A percentile compares a stretch with the other conserved stretches of the same genome.
Conservation (phyloP, 2,113 vertebrate species). For the Pelusios castaneus region DNA sequence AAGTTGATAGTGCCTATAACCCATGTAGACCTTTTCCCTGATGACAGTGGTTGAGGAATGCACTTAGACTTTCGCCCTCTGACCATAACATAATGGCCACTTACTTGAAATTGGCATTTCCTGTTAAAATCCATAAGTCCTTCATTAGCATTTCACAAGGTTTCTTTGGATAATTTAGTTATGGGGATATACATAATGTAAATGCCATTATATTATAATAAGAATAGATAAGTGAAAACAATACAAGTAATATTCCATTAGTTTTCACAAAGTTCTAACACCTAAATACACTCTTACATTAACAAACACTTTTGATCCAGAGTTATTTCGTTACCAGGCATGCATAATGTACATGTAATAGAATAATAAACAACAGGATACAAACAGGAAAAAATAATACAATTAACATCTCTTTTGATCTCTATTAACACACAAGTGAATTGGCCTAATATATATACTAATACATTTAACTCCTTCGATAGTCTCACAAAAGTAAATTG, state of each 20-base stretch:
- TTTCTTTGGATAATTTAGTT: neutral
- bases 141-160: neutral
- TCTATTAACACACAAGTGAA: neutral
- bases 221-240: neutral
- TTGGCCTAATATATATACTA: neutral
- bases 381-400: neutral
- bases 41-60: neutral
- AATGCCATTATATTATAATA: neutral
- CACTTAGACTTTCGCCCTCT: neutral
- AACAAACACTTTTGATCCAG: neutral
- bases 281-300: neutral
- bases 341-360: neutral
- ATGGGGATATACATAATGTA: neutral
- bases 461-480: neutral
- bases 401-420: neutral
- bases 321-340: neutral
- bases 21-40: neutral
- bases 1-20: neutral
- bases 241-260: neutral
- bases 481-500: neutral
- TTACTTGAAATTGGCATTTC: neutral
- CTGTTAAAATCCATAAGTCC: neutral
- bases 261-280: neutral
- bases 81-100: neutral
- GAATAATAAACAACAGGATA: neutral